Base-by-base conservation (phyloP, 2,113 vertebrate species). In the Dicentrarchus labrax region DNA sequence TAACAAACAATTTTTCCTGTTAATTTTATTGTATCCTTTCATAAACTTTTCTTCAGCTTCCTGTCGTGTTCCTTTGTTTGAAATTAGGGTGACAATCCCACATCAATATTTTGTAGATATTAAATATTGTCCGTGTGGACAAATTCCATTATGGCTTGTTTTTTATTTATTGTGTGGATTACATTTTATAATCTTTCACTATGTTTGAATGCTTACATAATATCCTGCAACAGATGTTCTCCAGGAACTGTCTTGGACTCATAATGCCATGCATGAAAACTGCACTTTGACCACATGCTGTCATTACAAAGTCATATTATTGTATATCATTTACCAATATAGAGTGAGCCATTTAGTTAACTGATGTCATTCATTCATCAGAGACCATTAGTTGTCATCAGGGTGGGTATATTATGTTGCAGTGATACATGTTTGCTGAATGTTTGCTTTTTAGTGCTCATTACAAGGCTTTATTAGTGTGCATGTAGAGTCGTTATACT, bases 191-290 rank as follows among this genome's bases (percentile, higher is more conserved):
- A 79, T 92, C 80, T 77, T 80, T 60, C 21, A 15, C 76, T 65
- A 45, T 22, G 12, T 86, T 83, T 85, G 30, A 74, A 77, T 71
- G 50, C 78, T 91, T 84, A 74, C 67, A 61, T 80, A 82, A 90
- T 65, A 79, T 83, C 67, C 71, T 69, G 73, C 57, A 78, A 70
- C 89, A 93, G 86, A 86, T 89, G 84, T 84, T 84, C 24, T 80
- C 41, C 57, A 73, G 69, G 61, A 85, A 67, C 71, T 71, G 62
- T 85, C 59, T 86, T 81, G 2, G 38, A 65, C 38, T 79, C 10
- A 15, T 38, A 12, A 53, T 66, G 22, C 38, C 39, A 36, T 10
- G 24, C 22, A 67, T 51, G 4, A 60, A 76, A 78, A 17, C 65
- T 15, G 1, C 13, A 17, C 11, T 68, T 67, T 41, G 19, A 50